These are phyloP conservation scores for Delphinapterus leucas DNA, from an alignment of 2,113 vertebrate genomes.

Conservation along the genomic window DNA sequence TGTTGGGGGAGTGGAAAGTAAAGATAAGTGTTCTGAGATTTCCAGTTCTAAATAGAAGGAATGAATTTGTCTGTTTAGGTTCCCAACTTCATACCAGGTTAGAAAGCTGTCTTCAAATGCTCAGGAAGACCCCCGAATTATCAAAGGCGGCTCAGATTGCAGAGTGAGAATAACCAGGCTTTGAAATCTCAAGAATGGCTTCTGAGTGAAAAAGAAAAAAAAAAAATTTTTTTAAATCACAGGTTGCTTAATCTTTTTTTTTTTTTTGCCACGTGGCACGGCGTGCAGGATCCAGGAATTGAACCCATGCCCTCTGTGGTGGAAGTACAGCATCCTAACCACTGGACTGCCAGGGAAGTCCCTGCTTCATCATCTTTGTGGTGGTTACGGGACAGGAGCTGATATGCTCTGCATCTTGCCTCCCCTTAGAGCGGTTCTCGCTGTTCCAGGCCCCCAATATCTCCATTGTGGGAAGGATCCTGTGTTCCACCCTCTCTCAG, in stretches of 20 bases:
- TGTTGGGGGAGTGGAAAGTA: not conserved
- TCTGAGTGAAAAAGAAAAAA: not conserved
- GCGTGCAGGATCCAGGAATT: no score
- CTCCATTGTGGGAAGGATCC: not conserved
- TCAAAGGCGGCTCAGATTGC: not conserved
- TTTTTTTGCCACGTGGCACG: accelerated
- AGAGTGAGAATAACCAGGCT: not conserved
- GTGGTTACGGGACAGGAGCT: not conserved
- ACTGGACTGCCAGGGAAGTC: no score
- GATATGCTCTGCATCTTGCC: not conserved
- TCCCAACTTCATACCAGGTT: not conserved
- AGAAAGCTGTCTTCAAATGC: not conserved
- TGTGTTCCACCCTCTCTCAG: not conserved
- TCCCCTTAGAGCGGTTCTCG: not conserved
- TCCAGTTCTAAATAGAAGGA: not conserved
- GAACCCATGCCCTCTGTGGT: no score
- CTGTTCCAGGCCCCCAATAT: not conserved
- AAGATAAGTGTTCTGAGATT: not conserved
- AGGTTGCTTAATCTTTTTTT: not conserved
- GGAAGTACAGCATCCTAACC: no score
- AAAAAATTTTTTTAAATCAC: not conserved
- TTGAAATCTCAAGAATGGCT: not conserved
- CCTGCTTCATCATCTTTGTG: not conserved
- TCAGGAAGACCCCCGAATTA: not conserved
- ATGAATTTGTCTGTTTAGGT: not conserved